Base-by-base conservation (phyloP, 2,888 invertebrate genomes). In the Oithona nana region DNA sequence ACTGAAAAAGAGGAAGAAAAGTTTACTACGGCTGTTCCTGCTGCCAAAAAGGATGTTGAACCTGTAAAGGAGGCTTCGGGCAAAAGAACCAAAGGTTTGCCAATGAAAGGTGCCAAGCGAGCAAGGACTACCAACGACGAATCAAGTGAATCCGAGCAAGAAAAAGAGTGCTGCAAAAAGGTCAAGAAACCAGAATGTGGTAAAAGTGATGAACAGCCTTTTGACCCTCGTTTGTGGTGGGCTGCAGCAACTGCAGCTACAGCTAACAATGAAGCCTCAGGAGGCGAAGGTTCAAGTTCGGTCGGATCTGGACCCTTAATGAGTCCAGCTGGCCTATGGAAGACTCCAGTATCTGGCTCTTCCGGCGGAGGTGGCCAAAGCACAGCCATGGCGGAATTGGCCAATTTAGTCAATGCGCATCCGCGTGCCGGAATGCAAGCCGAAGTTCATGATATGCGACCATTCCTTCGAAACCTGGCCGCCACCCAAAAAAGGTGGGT, bases 41-140 rank as follows among this genome's bases (percentile, higher is more conserved):
- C 31, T 64, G 64, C 64, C 39, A 67, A 66, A 64, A 59, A 67
- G 77, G 71, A 79, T 75, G 74, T 67, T 1, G 64, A 67, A 1
- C 64, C 66, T 24, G 81, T 77, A 68, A 72, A 76, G 62, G 82
- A 82, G 70, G 75, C 81, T 11, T 75, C 81, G 68, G 77, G 81
- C 68, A 82, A 82, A 71, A 76, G 81, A 39, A 81, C 80, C 68
- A 81, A 76, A 63, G 71, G 72, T 26, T 65, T 69, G 2, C 54
- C 54, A 16, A 26, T 54, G 26, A 54, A 54, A 54, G 54, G 54
- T 16, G 26, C 26, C 24, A 54, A 54, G 26, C 22, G 54, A 26
- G 20, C 54, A 16, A 20, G 26, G 16, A 20, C 26, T 4, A 20
- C 26, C 54, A 39, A 39, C 39, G 39, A 39, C 16, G 8, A 11